phyloP scores from a whole-genome alignment of 2,797 vertebrate species.

The Neosilurus hyrtlii region DNA sequence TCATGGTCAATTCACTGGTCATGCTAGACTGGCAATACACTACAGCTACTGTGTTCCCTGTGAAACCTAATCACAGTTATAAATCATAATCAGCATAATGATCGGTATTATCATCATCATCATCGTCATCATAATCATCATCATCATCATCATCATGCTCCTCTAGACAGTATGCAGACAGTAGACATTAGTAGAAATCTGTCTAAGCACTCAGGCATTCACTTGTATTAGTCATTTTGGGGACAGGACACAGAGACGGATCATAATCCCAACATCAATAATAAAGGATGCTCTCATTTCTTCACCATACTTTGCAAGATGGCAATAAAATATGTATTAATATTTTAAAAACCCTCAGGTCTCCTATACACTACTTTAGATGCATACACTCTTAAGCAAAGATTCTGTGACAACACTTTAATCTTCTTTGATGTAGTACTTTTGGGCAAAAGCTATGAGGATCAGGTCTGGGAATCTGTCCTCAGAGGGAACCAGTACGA shows the following conservation, averaged over 20 bases:
- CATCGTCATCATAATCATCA: neutral
- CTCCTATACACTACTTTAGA: neutral
- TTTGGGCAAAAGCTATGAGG: neutral
- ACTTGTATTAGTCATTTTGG: conserved; percentile 1
- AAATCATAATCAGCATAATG: conserved; percentile 12
- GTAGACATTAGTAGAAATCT: conserved; percentile 6
- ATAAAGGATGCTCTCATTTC: neutral
- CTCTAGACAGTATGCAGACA: neutral
- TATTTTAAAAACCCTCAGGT: neutral
- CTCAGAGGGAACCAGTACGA: neutral
- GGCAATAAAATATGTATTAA: neutral
- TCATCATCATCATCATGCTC: neutral
- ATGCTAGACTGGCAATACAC: neutral
- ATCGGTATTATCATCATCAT: neutral
- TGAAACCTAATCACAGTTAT: conserved; percentile 20
- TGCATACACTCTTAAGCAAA: neutral
- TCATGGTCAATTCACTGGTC: neutral
- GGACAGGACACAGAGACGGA: neutral
- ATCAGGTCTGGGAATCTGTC: neutral
- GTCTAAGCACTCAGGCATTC: neutral
- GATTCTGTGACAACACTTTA: neutral
- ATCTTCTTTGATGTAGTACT: neutral
- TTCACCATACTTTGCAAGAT: neutral
- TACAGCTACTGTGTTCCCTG: neutral
- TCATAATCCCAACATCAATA: too few relatives aligned